These are phyloP conservation scores for Phortica magna DNA, from an alignment of 2,888 invertebrate species.

Conservation along the genomic window DNA sequence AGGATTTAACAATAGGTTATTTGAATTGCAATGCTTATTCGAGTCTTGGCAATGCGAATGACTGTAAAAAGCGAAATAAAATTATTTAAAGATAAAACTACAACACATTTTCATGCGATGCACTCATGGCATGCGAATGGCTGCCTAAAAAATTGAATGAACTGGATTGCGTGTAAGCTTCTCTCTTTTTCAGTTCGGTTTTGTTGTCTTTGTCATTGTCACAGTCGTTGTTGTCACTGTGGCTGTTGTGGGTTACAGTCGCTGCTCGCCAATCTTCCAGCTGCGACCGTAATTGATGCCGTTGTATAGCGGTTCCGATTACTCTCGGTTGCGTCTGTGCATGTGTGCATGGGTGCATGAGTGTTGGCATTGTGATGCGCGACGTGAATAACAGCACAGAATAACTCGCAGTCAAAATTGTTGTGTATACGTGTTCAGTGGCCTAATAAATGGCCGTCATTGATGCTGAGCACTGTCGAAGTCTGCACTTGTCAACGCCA, in stretches of 20 bases:
- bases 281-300: background rate
- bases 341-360: background rate
- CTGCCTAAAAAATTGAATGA: too few relatives aligned
- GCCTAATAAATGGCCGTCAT: conserved; percentile 13
- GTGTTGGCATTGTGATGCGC: background rate
- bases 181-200: too few relatives aligned
- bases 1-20: too few relatives aligned
- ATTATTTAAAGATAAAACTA: too few relatives aligned
- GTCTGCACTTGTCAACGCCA: conserved; percentile 8
- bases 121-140: too few relatives aligned
- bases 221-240: too few relatives aligned
- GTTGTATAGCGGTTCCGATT: background rate
- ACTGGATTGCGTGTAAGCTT: too few relatives aligned
- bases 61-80: too few relatives aligned
- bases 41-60: too few relatives aligned
- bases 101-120: too few relatives aligned
- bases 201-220: too few relatives aligned
- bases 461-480: background rate
- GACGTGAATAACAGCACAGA: background rate
- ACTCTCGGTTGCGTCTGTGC: background rate
- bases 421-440: background rate
- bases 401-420: background rate
- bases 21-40: too few relatives aligned
- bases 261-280: background rate
- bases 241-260: background rate